Evolutionary conservation across 2,888 invertebrate species (phyloP).

Genomic region (Patella depressa): DNA sequence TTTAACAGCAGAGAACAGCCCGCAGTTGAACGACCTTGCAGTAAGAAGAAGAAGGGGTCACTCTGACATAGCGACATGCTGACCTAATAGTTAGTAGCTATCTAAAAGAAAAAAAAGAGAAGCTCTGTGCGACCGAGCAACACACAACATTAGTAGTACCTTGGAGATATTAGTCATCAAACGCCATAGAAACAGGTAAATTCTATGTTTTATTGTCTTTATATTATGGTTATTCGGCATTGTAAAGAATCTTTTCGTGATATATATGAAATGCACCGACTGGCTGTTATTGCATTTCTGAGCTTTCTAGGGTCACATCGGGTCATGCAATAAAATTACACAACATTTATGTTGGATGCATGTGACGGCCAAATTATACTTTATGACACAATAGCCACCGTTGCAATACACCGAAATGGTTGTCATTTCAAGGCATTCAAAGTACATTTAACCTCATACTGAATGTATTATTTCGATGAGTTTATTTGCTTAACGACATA

Average conservation of each 20-base stretch:
- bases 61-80: slow-evolving; percentile 9
- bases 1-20: background rate
- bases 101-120: slow-evolving; percentile 5
- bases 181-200: slow-evolving; percentile 13
- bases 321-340: slow-evolving; percentile 9
- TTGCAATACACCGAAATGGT: no score
- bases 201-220: background rate
- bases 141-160: slow-evolving; percentile 4
- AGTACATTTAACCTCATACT: no score
- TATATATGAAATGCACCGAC: no score
- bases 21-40: slow-evolving; percentile 10
- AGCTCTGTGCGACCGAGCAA: slow-evolving; percentile 10
- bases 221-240: no score
- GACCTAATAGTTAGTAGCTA: slow-evolving; percentile 3
- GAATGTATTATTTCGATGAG: no score
- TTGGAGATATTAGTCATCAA: slow-evolving; percentile 12
- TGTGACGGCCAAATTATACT: no score
- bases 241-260: no score
- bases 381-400: no score
- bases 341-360: background rate
- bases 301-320: background rate
- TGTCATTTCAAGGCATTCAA: no score
- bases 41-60: slow-evolving; percentile 1
- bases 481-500: no score
- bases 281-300: background rate